Evolutionary conservation across 2,113 vertebrate species (phyloP).

Genomic region (Colistium nudipinnis): DNA sequence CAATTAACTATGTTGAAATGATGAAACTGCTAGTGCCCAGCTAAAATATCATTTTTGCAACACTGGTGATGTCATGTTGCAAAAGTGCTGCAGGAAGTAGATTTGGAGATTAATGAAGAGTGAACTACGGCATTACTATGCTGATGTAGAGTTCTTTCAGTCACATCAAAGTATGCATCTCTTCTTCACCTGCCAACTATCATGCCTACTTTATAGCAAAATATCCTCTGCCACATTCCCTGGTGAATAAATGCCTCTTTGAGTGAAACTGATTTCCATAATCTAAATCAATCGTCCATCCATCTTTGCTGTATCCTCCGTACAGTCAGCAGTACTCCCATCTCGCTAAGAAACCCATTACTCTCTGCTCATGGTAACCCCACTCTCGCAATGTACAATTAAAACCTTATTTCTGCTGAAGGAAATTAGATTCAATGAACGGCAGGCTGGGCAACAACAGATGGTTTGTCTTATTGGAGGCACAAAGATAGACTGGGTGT

Average conservation of each 20-base stretch:
- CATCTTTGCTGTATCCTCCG: slow-evolving; percentile 29
- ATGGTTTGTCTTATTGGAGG: slow-evolving; percentile 80
- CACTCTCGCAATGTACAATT: slow-evolving; percentile 70
- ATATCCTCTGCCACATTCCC: slow-evolving; percentile 46
- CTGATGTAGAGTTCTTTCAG: slow-evolving; percentile 28
- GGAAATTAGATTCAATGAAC: slow-evolving; percentile 82
- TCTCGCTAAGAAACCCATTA: slow-evolving; percentile 67
- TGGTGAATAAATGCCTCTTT: slow-evolving; percentile 38
- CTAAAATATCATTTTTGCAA: background rate
- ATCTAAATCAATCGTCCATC: slow-evolving; percentile 63
- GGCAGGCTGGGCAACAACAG: slow-evolving; percentile 76
- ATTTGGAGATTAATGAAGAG: slow-evolving; percentile 27
- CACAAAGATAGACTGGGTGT: slow-evolving; percentile 79
- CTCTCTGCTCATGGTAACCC: slow-evolving; percentile 59
- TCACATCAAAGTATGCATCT: slow-evolving; percentile 21
- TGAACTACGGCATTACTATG: slow-evolving; percentile 5
- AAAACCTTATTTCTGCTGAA: slow-evolving; percentile 77
- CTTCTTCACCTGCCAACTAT: slow-evolving; percentile 50
- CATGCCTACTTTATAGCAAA: slow-evolving; percentile 12
- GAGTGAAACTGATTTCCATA: slow-evolving; percentile 45
- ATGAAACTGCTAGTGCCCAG: background rate
- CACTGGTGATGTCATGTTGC: slow-evolving; percentile 6
- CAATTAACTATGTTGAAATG: background rate
- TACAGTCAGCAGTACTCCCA: slow-evolving; percentile 57
- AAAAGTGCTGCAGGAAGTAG: no score